phyloP scores from a whole-genome alignment of 2,888 invertebrate genomes.

The Notodonta dromedarius region DNA sequence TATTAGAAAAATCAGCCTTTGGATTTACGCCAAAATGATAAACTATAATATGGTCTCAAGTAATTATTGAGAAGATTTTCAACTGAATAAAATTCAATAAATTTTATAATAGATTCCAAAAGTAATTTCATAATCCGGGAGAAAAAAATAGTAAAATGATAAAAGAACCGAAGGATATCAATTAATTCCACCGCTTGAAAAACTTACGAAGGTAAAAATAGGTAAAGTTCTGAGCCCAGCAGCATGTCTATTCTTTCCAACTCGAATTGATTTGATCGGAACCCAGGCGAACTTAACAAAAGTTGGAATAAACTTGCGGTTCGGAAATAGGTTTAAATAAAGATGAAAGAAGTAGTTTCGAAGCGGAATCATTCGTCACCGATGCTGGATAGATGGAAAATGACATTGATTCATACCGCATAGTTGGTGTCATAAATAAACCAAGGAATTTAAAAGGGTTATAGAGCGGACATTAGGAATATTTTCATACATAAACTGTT shows the following conservation, averaged over 20 bases:
- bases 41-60: background rate
- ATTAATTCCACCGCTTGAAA: conserved; percentile 48
- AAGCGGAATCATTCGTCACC: conserved; percentile 67
- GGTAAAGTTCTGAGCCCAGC: conserved; percentile 60
- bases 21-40: background rate
- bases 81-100: background rate
- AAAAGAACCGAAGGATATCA: conserved; percentile 37
- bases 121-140: conserved; percentile 21
- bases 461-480: conserved; percentile 8
- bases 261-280: conserved; percentile 76
- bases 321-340: conserved; percentile 72
- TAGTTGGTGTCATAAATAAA: conserved; percentile 22
- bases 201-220: conserved; percentile 51
- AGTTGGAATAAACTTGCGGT: conserved; percentile 67
- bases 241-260: conserved; percentile 69
- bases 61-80: background rate
- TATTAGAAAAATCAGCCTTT: background rate
- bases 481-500: too few species aligned
- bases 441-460: conserved; percentile 22
- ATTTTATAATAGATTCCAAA: conserved; percentile 9
- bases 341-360: conserved; percentile 69
- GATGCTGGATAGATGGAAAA: conserved; percentile 58
- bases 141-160: conserved; percentile 11
- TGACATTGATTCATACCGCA: conserved; percentile 69
- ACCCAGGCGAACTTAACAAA: conserved; percentile 61